Evolutionary conservation across 1,140 invertebrate species (phyloP).

Genomic region (Camponotus vicinus): DNA sequence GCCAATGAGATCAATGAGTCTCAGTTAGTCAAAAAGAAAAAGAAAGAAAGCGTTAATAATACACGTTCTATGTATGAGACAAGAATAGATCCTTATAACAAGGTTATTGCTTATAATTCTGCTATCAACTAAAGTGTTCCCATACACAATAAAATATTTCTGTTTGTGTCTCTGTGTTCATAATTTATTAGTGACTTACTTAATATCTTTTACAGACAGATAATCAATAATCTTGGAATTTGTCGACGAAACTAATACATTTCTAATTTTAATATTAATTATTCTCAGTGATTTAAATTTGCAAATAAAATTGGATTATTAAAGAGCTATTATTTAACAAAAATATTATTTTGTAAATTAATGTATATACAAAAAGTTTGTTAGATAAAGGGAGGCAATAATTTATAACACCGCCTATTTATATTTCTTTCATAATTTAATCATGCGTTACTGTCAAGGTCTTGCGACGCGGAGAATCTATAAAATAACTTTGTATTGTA

Average conservation of each 20-base stretch:
- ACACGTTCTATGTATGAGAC: neutral
- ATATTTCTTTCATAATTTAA: constrained; percentile 33
- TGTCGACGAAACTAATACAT: neutral
- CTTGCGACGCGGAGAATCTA: neutral
- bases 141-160: neutral
- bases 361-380: neutral
- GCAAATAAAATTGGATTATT: neutral
- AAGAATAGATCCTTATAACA: constrained; percentile 16
- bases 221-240: neutral
- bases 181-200: neutral
- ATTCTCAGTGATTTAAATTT: neutral
- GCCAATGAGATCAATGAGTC: neutral
- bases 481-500: constrained; percentile 1
- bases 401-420: neutral
- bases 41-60: neutral
- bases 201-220: neutral
- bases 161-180: neutral
- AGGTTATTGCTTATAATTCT: constrained; percentile 4
- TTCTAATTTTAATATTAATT: neutral
- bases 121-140: neutral
- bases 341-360: neutral
- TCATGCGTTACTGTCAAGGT: constrained; percentile 32
- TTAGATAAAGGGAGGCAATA: neutral
- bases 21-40: neutral
- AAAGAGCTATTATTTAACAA: neutral